A percentile compares a stretch with the other conserved stretches of the same genome.
Conservation (phyloP, 2,113 vertebrate genomes). For the Tupaia tana region DNA sequence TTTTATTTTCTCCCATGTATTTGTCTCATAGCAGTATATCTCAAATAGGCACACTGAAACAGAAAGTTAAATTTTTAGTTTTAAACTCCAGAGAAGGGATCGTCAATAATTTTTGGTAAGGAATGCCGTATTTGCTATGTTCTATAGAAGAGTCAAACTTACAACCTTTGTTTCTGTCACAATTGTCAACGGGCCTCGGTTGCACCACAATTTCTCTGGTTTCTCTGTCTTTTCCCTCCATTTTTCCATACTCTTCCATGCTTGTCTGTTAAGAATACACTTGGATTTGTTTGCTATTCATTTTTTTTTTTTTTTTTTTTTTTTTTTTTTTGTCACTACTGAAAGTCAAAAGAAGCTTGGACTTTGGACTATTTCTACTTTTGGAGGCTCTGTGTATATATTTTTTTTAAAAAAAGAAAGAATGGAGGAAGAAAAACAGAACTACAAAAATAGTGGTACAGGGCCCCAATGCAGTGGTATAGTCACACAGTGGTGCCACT, state of each 20-base stretch:
- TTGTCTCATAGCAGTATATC: slow-evolving; percentile 30
- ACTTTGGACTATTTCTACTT: neutral
- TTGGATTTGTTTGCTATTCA: neutral
- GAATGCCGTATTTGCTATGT: neutral
- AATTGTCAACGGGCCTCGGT: neutral
- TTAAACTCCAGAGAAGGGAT: slow-evolving; percentile 17
- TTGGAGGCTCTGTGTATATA: neutral
- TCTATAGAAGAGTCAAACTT: neutral
- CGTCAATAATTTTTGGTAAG: slow-evolving; percentile 6
- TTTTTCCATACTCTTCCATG: neutral
- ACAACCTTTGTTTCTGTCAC: neutral
- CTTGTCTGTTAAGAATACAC: neutral
- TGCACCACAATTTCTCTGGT: neutral
- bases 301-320: too few species aligned
- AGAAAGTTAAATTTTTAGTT: slow-evolving; percentile 35
- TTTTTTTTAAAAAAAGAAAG: neutral
- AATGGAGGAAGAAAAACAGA: neutral
- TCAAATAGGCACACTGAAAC: neutral
- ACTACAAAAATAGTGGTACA: neutral
- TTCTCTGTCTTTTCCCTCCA: neutral
- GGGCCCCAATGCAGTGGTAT: too few species aligned
- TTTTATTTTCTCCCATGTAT: slow-evolving; percentile 54
- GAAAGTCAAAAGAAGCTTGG: neutral
- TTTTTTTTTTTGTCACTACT: neutral
- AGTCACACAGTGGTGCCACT: too few species aligned